These are phyloP conservation scores for Tetrao urogallus DNA, from an alignment of 2,113 vertebrate species.

Conservation along the genomic window DNA sequence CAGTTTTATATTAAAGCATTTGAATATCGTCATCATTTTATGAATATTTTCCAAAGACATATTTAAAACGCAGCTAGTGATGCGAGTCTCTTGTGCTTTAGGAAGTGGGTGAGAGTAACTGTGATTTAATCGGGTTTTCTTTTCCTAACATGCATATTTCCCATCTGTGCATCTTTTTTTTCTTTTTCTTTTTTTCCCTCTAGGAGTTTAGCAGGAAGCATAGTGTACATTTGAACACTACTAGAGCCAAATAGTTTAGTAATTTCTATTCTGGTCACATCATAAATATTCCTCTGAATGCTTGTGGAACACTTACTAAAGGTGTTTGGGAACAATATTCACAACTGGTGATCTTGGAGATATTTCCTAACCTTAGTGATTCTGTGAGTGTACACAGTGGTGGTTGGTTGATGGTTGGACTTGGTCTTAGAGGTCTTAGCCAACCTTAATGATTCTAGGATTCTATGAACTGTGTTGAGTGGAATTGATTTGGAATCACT, in stretches of 20 bases:
- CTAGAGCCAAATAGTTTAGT: background rate
- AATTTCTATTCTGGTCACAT: conserved; percentile 48
- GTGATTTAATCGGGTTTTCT: conserved; percentile 22
- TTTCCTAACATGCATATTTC: background rate
- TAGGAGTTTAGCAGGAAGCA: conserved; percentile 34
- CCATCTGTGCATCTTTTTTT: conserved; percentile 37
- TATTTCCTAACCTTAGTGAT: too few relatives aligned
- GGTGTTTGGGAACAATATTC: conserved; percentile 28
- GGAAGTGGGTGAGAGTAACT: background rate
- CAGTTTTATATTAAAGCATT: background rate
- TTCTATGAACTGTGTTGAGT: background rate
- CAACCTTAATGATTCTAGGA: too few relatives aligned
- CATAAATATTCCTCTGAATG: conserved; percentile 46
- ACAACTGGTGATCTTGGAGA: background rate
- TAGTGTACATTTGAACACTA: background rate
- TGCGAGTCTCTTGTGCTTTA: background rate
- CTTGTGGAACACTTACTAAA: conserved; percentile 29
- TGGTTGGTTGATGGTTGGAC: too few relatives aligned
- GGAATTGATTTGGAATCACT: conserved; percentile 41
- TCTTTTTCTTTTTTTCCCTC: background rate
- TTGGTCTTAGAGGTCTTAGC: too few relatives aligned
- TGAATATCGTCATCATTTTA: background rate
- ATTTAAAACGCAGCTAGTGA: background rate
- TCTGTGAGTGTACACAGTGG: too few relatives aligned
- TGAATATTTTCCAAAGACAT: background rate